Conservation (phyloP, 1,140 invertebrate genomes). For the Zaprionus gabonicus region DNA sequence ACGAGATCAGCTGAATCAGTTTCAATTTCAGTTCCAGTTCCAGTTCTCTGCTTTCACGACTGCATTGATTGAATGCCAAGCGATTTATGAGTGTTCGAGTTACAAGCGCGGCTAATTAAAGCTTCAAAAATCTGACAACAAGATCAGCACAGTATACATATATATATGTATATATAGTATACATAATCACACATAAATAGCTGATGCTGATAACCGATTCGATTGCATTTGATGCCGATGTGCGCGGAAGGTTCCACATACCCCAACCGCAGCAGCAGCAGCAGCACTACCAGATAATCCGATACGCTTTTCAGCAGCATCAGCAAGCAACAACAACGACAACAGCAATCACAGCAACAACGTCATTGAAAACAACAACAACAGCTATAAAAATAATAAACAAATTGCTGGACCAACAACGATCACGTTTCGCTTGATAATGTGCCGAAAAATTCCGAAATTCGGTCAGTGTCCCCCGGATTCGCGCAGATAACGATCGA, state of each 20-base stretch:
- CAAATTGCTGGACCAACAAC: neutral
- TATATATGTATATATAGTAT: conserved; percentile 29
- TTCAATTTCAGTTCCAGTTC: conserved; percentile 23
- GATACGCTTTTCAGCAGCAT: conserved; percentile 25
- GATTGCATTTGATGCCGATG: conserved; percentile 46
- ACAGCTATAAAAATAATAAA: conserved; percentile 9
- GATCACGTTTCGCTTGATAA: neutral
- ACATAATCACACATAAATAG: conserved; percentile 28
- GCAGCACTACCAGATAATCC: conserved; percentile 15
- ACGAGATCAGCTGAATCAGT: conserved; percentile 51
- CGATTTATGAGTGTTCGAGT: conserved; percentile 76
- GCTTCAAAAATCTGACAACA: conserved; percentile 54
- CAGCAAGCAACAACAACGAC: conserved; percentile 9
- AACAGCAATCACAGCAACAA: conserved; percentile 12
- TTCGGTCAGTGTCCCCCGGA: neutral
- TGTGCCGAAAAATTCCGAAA: conserved; percentile 2
- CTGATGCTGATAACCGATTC: conserved; percentile 42
- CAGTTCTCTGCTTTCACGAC: conserved; percentile 53
- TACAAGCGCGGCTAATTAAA: conserved; percentile 76
- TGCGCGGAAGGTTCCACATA: conserved; percentile 32
- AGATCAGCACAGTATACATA: conserved; percentile 17
- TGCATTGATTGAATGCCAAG: conserved; percentile 77
- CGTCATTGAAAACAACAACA: conserved; percentile 7
- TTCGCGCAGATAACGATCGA: neutral
- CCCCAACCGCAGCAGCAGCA: conserved; percentile 26